Evolutionary conservation across 2,797 vertebrate genomes (phyloP).

Genomic region (Anas bahamensis): DNA sequence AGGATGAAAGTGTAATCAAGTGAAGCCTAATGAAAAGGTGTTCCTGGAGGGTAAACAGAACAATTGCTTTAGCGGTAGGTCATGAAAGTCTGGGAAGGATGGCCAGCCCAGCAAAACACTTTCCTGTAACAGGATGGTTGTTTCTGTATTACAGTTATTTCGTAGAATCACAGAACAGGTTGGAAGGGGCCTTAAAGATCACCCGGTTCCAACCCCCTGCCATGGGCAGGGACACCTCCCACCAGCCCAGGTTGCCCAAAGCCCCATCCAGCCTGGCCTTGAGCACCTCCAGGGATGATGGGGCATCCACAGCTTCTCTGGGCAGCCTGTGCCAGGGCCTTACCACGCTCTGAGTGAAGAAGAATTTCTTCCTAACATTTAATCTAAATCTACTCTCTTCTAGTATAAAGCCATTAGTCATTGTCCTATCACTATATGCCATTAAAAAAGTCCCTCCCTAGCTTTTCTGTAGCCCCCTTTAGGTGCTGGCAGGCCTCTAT

Average conservation of each 20-base stretch:
- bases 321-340: background rate
- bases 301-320: background rate
- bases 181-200: background rate
- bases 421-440: background rate
- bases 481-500: background rate
- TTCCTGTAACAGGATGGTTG: background rate
- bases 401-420: background rate
- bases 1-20: background rate
- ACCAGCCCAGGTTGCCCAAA: too few relatives aligned
- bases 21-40: background rate
- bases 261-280: too few relatives aligned
- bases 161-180: background rate
- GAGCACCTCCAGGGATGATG: too few relatives aligned
- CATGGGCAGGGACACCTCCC: too few relatives aligned
- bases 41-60: background rate
- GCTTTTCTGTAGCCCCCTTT: background rate
- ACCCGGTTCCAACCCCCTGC: background rate
- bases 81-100: background rate
- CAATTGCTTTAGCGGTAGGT: background rate
- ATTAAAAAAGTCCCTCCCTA: too few relatives aligned
- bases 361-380: background rate
- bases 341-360: background rate
- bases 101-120: background rate
- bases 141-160: background rate
- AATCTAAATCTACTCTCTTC: background rate